Percentiles rank a stretch among this genome's conserved stretches.
Conservation (phyloP, 2,888 invertebrate species). For the Epsilonema sp. region DNA sequence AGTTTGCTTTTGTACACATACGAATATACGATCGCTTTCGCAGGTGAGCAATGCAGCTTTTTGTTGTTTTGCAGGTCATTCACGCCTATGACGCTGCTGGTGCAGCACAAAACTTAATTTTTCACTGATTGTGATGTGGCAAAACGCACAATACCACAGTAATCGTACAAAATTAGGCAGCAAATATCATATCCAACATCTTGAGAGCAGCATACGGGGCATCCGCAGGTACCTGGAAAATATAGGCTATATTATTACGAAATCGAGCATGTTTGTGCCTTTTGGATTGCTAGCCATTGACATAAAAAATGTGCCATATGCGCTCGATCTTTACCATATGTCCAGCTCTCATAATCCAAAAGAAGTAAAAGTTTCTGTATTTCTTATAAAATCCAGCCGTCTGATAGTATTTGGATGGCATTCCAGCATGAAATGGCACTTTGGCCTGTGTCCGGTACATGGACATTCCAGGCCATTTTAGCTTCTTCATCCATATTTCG, state of each 20-base stretch:
- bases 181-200: conserved; percentile 36
- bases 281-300: not conserved
- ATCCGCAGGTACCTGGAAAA: conserved; percentile 45
- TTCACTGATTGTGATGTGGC: too few relatives aligned
- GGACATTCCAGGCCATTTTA: conserved; percentile 44
- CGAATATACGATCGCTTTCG: too few relatives aligned
- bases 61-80: too few relatives aligned
- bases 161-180: too few relatives aligned
- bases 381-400: conserved; percentile 17
- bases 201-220: conserved; percentile 48
- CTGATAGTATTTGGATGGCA: conserved; percentile 36
- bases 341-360: conserved; percentile 56
- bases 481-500: conserved; percentile 49
- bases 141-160: too few relatives aligned
- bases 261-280: too few relatives aligned
- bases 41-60: too few relatives aligned
- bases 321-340: conserved; percentile 44
- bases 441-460: conserved; percentile 36
- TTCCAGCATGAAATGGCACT: not conserved
- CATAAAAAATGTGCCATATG: not conserved
- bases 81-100: too few relatives aligned
- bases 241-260: too few relatives aligned
- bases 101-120: too few relatives aligned
- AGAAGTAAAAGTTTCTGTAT: conserved; percentile 48
- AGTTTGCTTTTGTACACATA: too few relatives aligned